Base-by-base conservation (phyloP, 2,113 vertebrate genomes). In the Percina caprodes region DNA sequence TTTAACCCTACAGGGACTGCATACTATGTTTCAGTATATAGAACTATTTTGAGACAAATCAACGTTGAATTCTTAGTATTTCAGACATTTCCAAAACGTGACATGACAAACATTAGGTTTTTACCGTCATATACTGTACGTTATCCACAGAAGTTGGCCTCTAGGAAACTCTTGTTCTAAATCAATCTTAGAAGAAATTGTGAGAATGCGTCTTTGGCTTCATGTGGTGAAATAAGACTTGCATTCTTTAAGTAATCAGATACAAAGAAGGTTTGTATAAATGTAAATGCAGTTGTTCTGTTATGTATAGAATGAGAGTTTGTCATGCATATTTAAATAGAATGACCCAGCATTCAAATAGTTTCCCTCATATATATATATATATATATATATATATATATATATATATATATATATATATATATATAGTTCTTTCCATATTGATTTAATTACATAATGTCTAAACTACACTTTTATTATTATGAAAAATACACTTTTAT, bases 231-330 rank as follows among this genome's bases (percentile, higher is more conserved):
- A 83, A 75, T 84, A 55, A 77, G 76, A 86, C 68, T 46, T 62
- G 76, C 86, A 88, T 91, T 91, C 86, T 89, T 80, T 79, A 79
- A 89, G 84, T 90, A 91, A 90, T 85, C 86, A 88, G 73, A 73
- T 66, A 86, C 77, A 89, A 88, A 90, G 77, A 12, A 85, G 79
- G 45, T 91, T 87, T 81, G 86, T 88, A 83, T 88, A 77, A 90
- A 89, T 89, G 87, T 85, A 88, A 92, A 92, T 90, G 65, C 75
- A 80, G 89, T 91, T 89, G 74, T 66, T 71, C 10, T 79, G 69
- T 85, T 74, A 86, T 80, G 65, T 79, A 49, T 85, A 5, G 77
- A 21, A 61, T 49, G 23, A 54, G 39, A 56, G 60, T 77, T 55
- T 19, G 51, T 24, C 8, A 30, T 24, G 13, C 9, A 3, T 5